Conservation (phyloP, 2,113 vertebrate species). For the Platanista minor region DNA sequence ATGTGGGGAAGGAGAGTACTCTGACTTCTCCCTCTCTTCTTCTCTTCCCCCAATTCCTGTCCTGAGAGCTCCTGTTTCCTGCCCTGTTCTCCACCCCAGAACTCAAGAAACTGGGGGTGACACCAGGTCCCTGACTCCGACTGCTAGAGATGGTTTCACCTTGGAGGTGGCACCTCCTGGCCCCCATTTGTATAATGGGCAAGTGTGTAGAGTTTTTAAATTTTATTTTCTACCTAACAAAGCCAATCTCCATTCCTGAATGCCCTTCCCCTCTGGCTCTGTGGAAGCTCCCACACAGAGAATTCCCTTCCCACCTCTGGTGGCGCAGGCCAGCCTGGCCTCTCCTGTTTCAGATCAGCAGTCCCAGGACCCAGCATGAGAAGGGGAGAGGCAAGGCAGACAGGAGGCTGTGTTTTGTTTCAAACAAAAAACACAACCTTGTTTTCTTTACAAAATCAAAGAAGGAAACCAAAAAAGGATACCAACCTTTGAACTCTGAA, state of each 20-base stretch:
- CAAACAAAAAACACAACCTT: constrained; percentile 63
- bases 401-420: constrained; percentile 47
- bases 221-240: not conserved
- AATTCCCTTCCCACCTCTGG: not conserved
- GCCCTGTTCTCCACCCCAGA: not conserved
- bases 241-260: not conserved
- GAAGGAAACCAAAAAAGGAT: not conserved
- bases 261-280: not conserved
- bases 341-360: not conserved
- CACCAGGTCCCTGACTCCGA: not conserved
- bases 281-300: not conserved
- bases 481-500: not conserved
- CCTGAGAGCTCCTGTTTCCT: not conserved
- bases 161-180: too few relatives aligned
- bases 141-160: not conserved
- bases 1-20: not conserved
- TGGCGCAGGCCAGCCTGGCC: not conserved
- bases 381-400: not conserved
- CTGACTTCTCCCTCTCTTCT: not conserved
- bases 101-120: accelerated
- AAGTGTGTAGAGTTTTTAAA: not conserved
- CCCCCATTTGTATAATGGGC: not conserved
- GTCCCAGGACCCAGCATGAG: not conserved
- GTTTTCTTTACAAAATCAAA: constrained; percentile 81
- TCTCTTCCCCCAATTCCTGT: not conserved